A percentile compares a stretch with the other conserved stretches of the same genome.
These are phyloP conservation scores for Xestia ashworthii DNA, from an alignment of 2,888 invertebrate genomes.

Conservation along the genomic window DNA sequence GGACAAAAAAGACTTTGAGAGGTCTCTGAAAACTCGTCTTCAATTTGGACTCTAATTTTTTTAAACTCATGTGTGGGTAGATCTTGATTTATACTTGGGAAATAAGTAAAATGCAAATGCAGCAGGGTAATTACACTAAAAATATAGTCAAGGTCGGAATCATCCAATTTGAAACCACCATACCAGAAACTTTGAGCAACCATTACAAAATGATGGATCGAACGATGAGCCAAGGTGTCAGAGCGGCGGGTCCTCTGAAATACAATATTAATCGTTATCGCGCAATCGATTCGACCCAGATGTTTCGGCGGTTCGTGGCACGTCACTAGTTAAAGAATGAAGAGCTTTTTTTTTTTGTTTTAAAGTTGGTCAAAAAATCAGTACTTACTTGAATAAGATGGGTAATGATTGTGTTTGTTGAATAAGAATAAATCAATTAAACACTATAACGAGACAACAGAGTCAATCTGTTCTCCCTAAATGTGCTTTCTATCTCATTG, in stretches of 20 bases:
- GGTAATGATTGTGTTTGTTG: too few relatives aligned
- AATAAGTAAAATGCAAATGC: too few relatives aligned
- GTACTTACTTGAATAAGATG: slow-evolving; percentile 11
- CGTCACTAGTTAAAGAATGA: slow-evolving; percentile 59
- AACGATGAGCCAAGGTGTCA: slow-evolving; percentile 80
- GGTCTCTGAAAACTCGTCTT: too few relatives aligned
- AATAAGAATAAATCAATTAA: too few relatives aligned
- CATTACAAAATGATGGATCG: slow-evolving; percentile 82
- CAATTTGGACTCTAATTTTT: too few relatives aligned
- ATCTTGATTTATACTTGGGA: too few relatives aligned
- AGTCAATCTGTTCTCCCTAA: too few relatives aligned
- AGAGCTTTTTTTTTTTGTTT: slow-evolving; percentile 11
- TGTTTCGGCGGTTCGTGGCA: slow-evolving; percentile 76
- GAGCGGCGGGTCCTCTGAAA: slow-evolving; percentile 78
- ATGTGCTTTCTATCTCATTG: too few relatives aligned
- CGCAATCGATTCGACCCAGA: slow-evolving; percentile 78
- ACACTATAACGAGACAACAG: too few relatives aligned
- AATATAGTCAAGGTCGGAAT: background rate
- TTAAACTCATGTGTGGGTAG: too few relatives aligned
- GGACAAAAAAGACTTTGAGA: too few relatives aligned
- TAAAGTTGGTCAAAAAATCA: background rate
- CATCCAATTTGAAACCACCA: background rate
- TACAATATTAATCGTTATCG: slow-evolving; percentile 84
- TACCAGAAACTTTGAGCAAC: slow-evolving; percentile 77
- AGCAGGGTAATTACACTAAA: too few relatives aligned